These are phyloP conservation scores for Phymatocera aterrima DNA, from an alignment of 2,888 invertebrate species.

Conservation along the genomic window DNA sequence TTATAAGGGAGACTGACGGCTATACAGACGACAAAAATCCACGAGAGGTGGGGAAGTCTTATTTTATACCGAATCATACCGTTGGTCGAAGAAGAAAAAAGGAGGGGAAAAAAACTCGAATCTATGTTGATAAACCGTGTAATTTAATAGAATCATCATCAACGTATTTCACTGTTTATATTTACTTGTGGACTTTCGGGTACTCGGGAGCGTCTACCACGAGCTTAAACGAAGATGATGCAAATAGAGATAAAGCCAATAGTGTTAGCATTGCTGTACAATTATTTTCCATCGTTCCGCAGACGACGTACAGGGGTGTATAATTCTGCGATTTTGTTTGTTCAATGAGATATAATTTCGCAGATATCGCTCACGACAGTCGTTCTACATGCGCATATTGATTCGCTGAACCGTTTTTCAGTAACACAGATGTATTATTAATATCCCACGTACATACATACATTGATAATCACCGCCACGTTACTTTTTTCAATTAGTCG, in stretches of 20 bases:
- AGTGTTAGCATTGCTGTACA: conserved; percentile 8
- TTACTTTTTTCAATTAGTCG: too few relatives aligned
- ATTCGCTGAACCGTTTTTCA: too few relatives aligned
- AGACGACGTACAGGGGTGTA: too few relatives aligned
- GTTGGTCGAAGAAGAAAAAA: background rate
- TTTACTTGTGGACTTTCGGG: background rate
- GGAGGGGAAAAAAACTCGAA: background rate
- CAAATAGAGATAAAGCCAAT: conserved; percentile 22
- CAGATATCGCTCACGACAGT: background rate
- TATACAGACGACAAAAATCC: too few relatives aligned
- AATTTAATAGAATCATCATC: background rate
- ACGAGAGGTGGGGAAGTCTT: too few relatives aligned
- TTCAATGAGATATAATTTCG: background rate
- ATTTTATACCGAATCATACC: too few relatives aligned
- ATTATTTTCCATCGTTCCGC: background rate
- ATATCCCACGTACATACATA: too few relatives aligned
- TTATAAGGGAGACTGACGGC: too few relatives aligned
- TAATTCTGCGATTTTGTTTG: background rate
- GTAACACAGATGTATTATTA: too few relatives aligned
- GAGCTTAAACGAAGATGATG: background rate
- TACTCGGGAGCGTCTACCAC: background rate
- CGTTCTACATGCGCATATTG: background rate
- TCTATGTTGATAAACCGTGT: background rate
- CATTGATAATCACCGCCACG: too few relatives aligned
- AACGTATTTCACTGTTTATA: background rate